Evolutionary conservation across 1,140 invertebrate genomes (phyloP).

Genomic region (Choristoneura fumiferana): DNA sequence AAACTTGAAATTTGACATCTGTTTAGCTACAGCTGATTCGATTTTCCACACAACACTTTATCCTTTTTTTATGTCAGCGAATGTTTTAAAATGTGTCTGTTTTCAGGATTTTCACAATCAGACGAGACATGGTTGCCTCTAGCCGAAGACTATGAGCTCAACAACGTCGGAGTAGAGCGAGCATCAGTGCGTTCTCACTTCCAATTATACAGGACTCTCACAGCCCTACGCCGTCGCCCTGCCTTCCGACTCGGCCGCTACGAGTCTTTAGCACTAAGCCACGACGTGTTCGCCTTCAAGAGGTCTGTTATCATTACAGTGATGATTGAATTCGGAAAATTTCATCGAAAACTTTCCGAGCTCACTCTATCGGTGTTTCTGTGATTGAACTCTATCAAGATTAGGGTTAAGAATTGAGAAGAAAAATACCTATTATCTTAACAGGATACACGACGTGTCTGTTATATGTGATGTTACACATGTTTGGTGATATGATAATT

Average conservation of each 20-base stretch:
- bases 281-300: constrained; percentile 63
- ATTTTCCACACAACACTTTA: too few species aligned
- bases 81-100: too few species aligned
- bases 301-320: constrained; percentile 39
- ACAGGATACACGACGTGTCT: too few species aligned
- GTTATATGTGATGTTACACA: too few species aligned
- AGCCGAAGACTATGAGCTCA: constrained; percentile 77
- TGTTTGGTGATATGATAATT: too few species aligned
- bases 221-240: constrained; percentile 43
- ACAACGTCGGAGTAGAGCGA: constrained; percentile 72
- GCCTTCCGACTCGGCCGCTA: constrained; percentile 55
- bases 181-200: constrained; percentile 57
- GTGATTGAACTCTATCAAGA: too few species aligned
- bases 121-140: constrained; percentile 81
- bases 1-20: too few species aligned
- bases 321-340: neutral
- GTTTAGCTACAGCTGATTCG: too few species aligned
- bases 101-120: constrained; percentile 80
- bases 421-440: too few species aligned
- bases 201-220: constrained; percentile 40
- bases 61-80: too few species aligned
- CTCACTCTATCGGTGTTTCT: too few species aligned
- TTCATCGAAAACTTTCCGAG: neutral
- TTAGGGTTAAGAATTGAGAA: too few species aligned
- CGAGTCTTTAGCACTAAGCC: constrained; percentile 52